Percentiles rank a stretch among this genome's conserved stretches.
These are phyloP conservation scores for Drosophila silvestris DNA, from an alignment of 2,888 invertebrate species.

Conservation along the genomic window DNA sequence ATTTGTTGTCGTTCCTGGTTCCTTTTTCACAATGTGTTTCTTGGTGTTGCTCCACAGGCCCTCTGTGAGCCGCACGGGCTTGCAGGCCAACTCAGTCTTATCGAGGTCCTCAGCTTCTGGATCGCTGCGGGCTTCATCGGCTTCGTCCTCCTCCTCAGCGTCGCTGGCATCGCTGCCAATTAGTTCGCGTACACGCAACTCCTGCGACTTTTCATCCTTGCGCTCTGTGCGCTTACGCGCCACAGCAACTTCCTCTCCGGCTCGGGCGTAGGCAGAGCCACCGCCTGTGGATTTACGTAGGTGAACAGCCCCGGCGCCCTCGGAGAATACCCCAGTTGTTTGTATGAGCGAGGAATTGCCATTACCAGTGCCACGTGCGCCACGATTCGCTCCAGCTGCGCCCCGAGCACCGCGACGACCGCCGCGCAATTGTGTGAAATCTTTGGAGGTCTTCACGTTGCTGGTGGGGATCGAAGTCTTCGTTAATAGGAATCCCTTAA, in stretches of 20 bases:
- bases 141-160: slow-evolving; percentile 45
- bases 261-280: slow-evolving; percentile 65
- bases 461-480: slow-evolving; percentile 60
- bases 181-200: slow-evolving; percentile 73
- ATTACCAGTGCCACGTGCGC: slow-evolving; percentile 66
- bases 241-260: slow-evolving; percentile 70
- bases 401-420: slow-evolving; percentile 69
- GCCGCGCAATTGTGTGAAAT: slow-evolving; percentile 76
- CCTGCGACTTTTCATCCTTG: slow-evolving; percentile 79
- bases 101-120: slow-evolving; percentile 70
- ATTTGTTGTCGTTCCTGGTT: slow-evolving; percentile 18
- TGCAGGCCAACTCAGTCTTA: slow-evolving; percentile 79
- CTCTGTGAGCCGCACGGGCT: slow-evolving; percentile 82
- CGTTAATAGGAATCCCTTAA: neutral
- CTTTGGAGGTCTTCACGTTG: slow-evolving; percentile 84
- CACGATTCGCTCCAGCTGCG: slow-evolving; percentile 58
- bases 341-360: slow-evolving; percentile 81
- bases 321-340: slow-evolving; percentile 84
- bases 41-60: slow-evolving; percentile 62
- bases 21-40: slow-evolving; percentile 31
- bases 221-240: slow-evolving; percentile 74
- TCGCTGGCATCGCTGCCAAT: slow-evolving; percentile 67
- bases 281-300: slow-evolving; percentile 68
- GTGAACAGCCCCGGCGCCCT: slow-evolving; percentile 82
- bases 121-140: slow-evolving; percentile 57